Base-by-base conservation (phyloP, 2,113 vertebrate species). In the Boulengeromyrus knoepffleri region DNA sequence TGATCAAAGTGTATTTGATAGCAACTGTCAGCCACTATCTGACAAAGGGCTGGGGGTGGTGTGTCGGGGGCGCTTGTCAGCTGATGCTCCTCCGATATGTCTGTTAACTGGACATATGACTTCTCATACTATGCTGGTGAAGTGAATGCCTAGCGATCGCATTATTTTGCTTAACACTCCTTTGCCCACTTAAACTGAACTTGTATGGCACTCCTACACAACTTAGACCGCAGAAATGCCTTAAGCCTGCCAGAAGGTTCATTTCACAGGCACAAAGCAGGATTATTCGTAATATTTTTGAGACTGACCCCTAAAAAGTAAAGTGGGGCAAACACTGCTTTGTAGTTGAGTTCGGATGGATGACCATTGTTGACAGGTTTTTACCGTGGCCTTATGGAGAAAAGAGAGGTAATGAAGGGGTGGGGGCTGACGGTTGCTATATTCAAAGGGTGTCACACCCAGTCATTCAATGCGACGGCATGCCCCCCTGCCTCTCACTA, bases 41-140 rank as follows among this genome's bases (percentile, higher is more conserved):
- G 93, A 94, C 93, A 94, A 95, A 95, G 94, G 94, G 93, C 93
- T 91, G 93, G 91, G 86, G 91, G 91, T 92, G 93, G 93, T 90
- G 93, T 91, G 83, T 24, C 45, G 45, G 83, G 45, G 92, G 90
- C 42, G 90, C 62, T 89, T 66, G 62, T 17, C 47, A 42, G 88
- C 66, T 52, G 70, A 89, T 83, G 70, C 15, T 15, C 15, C 15
- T 31, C n/a, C 31, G 27, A 47, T 47, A 42, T n/a, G 17, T 88
- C 39, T 87, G 46, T 15, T 53, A 17, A 53, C 45, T 87, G 24
- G 49, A 87, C 46, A 21, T 17, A 52, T 0, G 85, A 36, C 49
- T 87, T 52, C n/a, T 13, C n/a, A 27, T 21, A 17, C 27, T 19
- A 27, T 39, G 3, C 27, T 15, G 12, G 85, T 17, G 49, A 53